phyloP scores from a whole-genome alignment of 64 coral and sea anemone species.

The Montipora sp. region DNA sequence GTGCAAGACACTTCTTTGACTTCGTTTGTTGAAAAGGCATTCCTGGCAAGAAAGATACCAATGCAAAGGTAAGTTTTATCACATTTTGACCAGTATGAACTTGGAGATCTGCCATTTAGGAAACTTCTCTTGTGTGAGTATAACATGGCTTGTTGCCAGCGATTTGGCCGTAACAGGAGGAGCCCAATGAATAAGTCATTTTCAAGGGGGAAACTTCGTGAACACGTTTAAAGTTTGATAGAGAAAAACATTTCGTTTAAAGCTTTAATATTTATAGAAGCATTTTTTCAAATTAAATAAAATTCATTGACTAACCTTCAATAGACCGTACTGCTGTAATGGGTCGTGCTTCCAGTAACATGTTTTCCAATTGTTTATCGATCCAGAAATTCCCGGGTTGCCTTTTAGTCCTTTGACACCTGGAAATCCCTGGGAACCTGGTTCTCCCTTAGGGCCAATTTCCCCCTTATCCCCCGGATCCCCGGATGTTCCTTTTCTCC shows the following conservation, averaged over 20 bases:
- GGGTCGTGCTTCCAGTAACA: constrained; percentile 83
- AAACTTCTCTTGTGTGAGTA: too few relatives aligned
- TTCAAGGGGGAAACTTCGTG: too few relatives aligned
- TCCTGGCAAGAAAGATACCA: constrained; percentile 53
- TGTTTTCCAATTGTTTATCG: constrained; percentile 54
- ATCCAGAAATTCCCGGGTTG: constrained; percentile 37
- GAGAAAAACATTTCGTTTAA: not conserved
- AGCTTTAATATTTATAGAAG: too few relatives aligned
- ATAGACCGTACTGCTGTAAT: constrained; percentile 70
- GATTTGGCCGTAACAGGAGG: too few relatives aligned
- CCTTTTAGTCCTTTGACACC: constrained; percentile 79
- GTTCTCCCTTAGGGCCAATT: constrained; percentile 44
- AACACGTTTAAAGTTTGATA: not conserved
- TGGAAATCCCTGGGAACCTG: constrained; percentile 71
- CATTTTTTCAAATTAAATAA: too few relatives aligned
- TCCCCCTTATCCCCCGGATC: constrained; percentile 34
- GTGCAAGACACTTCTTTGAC: constrained; percentile 44
- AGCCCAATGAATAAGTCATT: too few relatives aligned
- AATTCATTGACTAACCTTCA: constrained; percentile 40
- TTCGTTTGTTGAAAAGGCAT: constrained; percentile 72
- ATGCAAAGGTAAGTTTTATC: not conserved
- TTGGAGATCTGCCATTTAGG: too few relatives aligned
- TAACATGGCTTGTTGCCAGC: too few relatives aligned
- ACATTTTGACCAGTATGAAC: not conserved
- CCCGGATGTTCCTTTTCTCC: constrained; percentile 41